These are phyloP conservation scores for Ectemnius continuus DNA, from an alignment of 2,888 invertebrate genomes.

Conservation along the genomic window DNA sequence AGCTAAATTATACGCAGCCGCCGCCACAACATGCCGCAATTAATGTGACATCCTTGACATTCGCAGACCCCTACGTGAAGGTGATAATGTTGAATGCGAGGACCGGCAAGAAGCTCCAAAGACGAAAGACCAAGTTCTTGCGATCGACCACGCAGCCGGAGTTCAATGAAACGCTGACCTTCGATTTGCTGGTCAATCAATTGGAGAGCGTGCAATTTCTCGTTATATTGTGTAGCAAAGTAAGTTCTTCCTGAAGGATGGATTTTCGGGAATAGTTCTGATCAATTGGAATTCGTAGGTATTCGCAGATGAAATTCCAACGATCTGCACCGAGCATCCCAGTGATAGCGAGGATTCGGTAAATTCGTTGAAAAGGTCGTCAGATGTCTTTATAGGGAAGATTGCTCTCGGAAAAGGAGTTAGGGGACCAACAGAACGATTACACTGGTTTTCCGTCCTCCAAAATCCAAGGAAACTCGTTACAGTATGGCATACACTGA, in stretches of 20 bases:
- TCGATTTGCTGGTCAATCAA: constrained; percentile 75
- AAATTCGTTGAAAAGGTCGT: constrained; percentile 64
- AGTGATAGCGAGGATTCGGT: constrained; percentile 75
- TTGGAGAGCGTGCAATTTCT: constrained; percentile 76
- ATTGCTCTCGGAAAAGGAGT: constrained; percentile 76
- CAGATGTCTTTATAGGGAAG: constrained; percentile 72
- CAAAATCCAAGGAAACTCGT: constrained; percentile 76
- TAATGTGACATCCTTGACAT: neutral
- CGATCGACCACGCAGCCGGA: constrained; percentile 70
- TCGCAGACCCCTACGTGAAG: constrained; percentile 77
- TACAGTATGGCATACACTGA: constrained; percentile 75
- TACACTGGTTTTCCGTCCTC: constrained; percentile 76
- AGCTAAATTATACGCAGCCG: neutral
- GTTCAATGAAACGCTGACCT: constrained; percentile 78
- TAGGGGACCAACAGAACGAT: constrained; percentile 70
- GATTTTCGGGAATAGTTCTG: too few relatives aligned
- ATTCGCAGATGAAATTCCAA: constrained; percentile 40
- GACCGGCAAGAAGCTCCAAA: constrained; percentile 76
- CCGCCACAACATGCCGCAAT: too few relatives aligned
- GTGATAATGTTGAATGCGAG: constrained; percentile 76
- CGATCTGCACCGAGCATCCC: constrained; percentile 54
- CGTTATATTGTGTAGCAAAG: constrained; percentile 74
- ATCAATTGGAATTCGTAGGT: constrained; percentile 24
- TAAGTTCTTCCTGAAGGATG: constrained; percentile 35
- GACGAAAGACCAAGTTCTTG: constrained; percentile 75